Base-by-base conservation (phyloP, 2,888 invertebrate genomes). In the Odontocolon sp. region DNA sequence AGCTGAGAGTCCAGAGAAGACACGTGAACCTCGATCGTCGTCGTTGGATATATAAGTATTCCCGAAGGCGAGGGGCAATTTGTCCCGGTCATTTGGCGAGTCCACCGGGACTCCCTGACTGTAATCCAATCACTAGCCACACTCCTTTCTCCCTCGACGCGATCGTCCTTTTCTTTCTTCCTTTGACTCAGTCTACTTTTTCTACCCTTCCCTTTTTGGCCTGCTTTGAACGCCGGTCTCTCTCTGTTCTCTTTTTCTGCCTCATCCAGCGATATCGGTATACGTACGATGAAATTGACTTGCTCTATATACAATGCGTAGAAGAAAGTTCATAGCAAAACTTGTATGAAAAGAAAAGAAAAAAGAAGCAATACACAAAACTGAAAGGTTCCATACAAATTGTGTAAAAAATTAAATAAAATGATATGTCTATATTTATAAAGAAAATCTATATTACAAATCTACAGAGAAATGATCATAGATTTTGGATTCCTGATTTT, bases 121-220 rank as follows among this genome's bases (percentile, higher is more conserved):
- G 90, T 90, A 90, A 90, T 90, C 90, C 90, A 90, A 90, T 90
- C 90, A 90, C 90, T 87, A 87, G 89, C 89, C 89, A 85, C 90
- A 87, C 89, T 79, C 80, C 80, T 83, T n/a, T 67, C 84, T 83
- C 83, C 80, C 82, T 82, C 77, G 63, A 68, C 57, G 57, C 74
- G 64, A 76, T 77, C 72, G 68, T 72, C 68, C 63, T 63, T 23
- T 31, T 36, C 59, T 40, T 38, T 64, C 31, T 73, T 54, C 21
- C 57, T 66, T 31, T 59, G n/a, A n/a, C 63, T 56, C 68, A 31
- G 67, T 36, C 50, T n/a, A 18, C 70, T 71, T 69, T 76, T 75
- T 47, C 66, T 56, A 57, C 68, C 42, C 66, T 59, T 50, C 56
- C 36, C 56, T 47, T 16, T 26, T 64, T 61, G 63, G 33, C 47